Base-by-base conservation (phyloP, 2,888 invertebrate genomes). In the Erebia ligea region DNA sequence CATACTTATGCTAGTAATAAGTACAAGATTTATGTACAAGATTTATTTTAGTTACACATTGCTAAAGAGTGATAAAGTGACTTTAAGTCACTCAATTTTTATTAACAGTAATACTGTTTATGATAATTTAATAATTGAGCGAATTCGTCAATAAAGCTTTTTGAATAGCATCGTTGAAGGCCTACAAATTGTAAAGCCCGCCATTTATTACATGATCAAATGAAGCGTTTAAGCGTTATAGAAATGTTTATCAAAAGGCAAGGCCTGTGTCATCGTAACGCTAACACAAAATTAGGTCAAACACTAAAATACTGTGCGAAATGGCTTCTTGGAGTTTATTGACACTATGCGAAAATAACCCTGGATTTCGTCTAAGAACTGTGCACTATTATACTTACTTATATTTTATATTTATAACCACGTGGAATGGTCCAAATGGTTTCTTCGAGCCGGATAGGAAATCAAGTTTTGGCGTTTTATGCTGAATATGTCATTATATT, bases 171-270 rank as follows among this genome's bases (percentile, higher is more conserved):
- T 19, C 61, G 40, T 59, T 40, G 59, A 21, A 21, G 21, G 19
- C 19, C n/a, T 25, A 34, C 57, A 25, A 58, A 58, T 34, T 34
- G 34, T 58, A 11, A 9, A 54, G 10, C 54, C 17, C 6, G 10
- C n/a, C 19, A 45, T 13, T 45, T 61, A 61, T 17, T 34, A 61
- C 45, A 45, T 10, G 21, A 63, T 15, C 45, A 15, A 54, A 54
- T 15, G 42, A 66, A 56, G 40, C 56, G 65, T 57, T 56, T 56
- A 25, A 21, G 42, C 19, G 17, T 13, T 57, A 66, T 50, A 64
- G n/a, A n/a, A 64, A 62, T 63, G 48, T 69, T 69, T 58, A 69
- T 69, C 48, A 64, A 64, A 52, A 50, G 4, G 34, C 64, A 50
- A n/a, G 50, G 64, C 34, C 34, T 64, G 54, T 69, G 64, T 69